A percentile compares a stretch with the other conserved stretches of the same genome.
phyloP scores from a whole-genome alignment of 2,797 vertebrate species.

The Pipistrellus nathusii region DNA sequence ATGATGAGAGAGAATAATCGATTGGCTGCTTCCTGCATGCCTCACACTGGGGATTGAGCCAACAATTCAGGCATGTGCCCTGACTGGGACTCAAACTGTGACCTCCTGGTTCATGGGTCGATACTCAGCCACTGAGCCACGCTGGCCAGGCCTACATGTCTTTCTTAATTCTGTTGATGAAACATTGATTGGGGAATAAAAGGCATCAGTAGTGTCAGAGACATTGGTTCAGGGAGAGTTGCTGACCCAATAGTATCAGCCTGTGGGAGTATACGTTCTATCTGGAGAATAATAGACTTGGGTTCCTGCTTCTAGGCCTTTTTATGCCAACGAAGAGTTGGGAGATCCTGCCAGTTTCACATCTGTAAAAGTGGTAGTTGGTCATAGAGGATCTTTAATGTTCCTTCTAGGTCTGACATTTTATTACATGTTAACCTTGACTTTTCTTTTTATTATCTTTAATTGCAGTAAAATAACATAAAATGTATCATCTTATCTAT shows the following conservation, averaged over 20 bases:
- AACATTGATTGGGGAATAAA: background rate
- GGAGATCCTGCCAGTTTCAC: background rate
- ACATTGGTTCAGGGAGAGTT: background rate
- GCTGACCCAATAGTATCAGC: background rate
- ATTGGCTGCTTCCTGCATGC: too few species aligned
- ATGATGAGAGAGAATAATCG: too few species aligned
- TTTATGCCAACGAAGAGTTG: background rate
- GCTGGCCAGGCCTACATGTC: background rate
- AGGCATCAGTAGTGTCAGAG: background rate
- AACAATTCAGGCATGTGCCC: too few species aligned
- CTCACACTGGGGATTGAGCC: too few species aligned
- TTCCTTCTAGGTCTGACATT: background rate
- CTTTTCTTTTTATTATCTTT: background rate
- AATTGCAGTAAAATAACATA: background rate
- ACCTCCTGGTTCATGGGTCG: too few species aligned
- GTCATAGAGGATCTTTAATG: background rate
- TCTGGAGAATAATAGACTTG: background rate
- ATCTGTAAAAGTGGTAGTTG: background rate
- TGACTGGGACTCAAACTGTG: too few species aligned
- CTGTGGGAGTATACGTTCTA: background rate
- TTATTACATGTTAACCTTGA: constrained; percentile 31
- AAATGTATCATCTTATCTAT: background rate
- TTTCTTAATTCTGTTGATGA: constrained; percentile 8
- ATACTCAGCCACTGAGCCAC: too few species aligned
- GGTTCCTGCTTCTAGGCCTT: background rate